Evolutionary conservation across 1,140 invertebrate species (phyloP), one percentile per base, ranked within the genome.

Genomic region (Drosophila kohkoa): DNA sequence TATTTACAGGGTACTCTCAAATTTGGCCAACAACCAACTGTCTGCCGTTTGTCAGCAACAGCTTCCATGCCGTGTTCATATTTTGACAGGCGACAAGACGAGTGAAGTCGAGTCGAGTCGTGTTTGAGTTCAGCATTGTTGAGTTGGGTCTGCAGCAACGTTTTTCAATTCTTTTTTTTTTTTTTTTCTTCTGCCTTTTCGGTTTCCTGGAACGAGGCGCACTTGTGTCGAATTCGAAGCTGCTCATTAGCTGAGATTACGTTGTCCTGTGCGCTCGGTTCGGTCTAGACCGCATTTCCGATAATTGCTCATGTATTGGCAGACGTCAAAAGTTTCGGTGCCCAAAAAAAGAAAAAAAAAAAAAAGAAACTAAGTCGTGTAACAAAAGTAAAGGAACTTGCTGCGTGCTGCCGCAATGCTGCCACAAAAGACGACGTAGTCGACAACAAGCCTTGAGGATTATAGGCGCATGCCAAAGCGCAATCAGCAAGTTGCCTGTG

Each of bases 261-360:
- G 54, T 65, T 69, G 65, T 64, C 35, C 35, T 35, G 46, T 35
- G 46, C 54, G 67, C 46, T 49, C 16, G 25, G 57, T 25, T 41
- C n/a, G 66, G 85, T 83, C 83, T 89, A 89, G 80, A 89, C 83
- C 83, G 74, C 83, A 87, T 88, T 87, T 87, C 77, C 83, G 80
- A 87, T 87, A 88, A 87, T 88, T 87, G 82, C 75, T 82, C 77
- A 75, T 87, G 80, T 89, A 89, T 87, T 87, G 85, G 77, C 83
- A 67, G 57, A 49, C 59, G 77, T 71, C 76, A 87, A 87, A 86
- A 87, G 82, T 88, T 87, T 82, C 55, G 30, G 35, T 30, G 66
- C 35, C 35, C 35, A 38, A 38, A 38, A 38, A 38, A 38, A 38
- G 7, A 38, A n/a, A n/a, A n/a, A 15, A 15, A 15, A 15, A 15